These are phyloP conservation scores for Siderastrea siderea DNA, from an alignment of 92 coral and sea anemone species.

Conservation along the genomic window DNA sequence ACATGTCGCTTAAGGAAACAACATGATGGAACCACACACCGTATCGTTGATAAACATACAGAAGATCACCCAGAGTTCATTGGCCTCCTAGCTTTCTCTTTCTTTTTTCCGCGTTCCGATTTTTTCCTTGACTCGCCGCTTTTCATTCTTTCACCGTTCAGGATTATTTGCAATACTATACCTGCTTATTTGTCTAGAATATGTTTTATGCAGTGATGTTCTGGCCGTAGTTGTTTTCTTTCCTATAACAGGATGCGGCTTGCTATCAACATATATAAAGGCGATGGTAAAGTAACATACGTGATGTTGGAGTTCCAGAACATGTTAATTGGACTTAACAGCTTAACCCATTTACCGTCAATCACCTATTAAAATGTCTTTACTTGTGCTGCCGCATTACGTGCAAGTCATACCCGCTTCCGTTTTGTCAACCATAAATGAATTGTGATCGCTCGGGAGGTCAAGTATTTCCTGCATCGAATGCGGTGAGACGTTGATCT, in stretches of 20 bases:
- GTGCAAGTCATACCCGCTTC: not conserved
- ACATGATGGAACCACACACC: too few species aligned
- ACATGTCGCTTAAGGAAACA: too few species aligned
- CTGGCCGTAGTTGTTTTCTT: not conserved
- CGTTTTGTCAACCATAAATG: constrained; percentile 12
- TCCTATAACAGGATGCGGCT: not conserved
- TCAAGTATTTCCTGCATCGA: constrained; percentile 28
- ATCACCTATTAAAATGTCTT: constrained; percentile 4
- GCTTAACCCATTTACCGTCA: constrained; percentile 20
- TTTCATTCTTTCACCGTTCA: too few species aligned
- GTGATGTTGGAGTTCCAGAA: constrained; percentile 13
- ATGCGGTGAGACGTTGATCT: constrained; percentile 31
- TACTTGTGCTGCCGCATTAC: not conserved
- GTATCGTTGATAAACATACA: too few species aligned
- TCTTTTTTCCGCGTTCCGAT: too few species aligned
- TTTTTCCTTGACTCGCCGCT: too few species aligned
- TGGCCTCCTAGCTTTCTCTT: too few species aligned
- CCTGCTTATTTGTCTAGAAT: not conserved
- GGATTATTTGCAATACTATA: too few species aligned
- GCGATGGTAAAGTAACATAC: not conserved
- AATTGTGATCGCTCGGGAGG: constrained; percentile 21
- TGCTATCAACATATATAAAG: not conserved
- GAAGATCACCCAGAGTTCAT: too few species aligned
- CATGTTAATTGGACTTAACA: constrained; percentile 19
- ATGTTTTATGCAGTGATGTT: not conserved